Evolutionary conservation across 2,113 vertebrate genomes (phyloP).

Genomic region (Lycaon pictus): DNA sequence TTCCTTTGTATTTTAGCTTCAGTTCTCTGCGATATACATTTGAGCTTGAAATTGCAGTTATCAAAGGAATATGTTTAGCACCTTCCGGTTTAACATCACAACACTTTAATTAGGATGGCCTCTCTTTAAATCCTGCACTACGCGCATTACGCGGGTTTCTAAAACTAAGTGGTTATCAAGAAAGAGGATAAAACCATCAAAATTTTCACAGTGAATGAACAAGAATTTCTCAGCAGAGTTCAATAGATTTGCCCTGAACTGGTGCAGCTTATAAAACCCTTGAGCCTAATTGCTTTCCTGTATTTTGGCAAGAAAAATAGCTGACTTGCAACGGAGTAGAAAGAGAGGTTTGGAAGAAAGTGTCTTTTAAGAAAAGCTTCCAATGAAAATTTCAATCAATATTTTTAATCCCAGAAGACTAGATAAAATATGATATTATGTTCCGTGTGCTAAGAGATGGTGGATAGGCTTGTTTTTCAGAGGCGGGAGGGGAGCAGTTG

Average conservation of each 20-base stretch:
- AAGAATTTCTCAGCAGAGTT: slow-evolving; percentile 77
- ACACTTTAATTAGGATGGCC: slow-evolving; percentile 74
- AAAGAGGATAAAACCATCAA: slow-evolving; percentile 76
- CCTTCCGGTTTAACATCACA: slow-evolving; percentile 60
- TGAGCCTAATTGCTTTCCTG: slow-evolving; percentile 75
- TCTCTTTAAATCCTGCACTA: slow-evolving; percentile 62
- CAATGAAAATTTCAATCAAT: slow-evolving; percentile 79
- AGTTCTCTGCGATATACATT: background rate
- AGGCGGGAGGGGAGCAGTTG: background rate
- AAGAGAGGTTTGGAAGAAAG: slow-evolving; percentile 73
- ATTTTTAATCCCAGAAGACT: slow-evolving; percentile 71
- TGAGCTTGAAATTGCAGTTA: slow-evolving; percentile 49
- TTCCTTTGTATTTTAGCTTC: slow-evolving; percentile 42
- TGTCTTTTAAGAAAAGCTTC: slow-evolving; percentile 78
- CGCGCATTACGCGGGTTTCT: slow-evolving; percentile 40
- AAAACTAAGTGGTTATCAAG: slow-evolving; percentile 78
- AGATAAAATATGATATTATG: slow-evolving; percentile 76
- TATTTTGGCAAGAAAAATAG: slow-evolving; percentile 77
- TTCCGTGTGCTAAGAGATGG: slow-evolving; percentile 40
- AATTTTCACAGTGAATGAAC: slow-evolving; percentile 76
- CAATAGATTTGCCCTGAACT: slow-evolving; percentile 66
- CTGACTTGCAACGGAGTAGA: slow-evolving; percentile 43
- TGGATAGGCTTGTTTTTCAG: background rate
- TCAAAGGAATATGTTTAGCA: slow-evolving; percentile 67
- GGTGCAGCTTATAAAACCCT: slow-evolving; percentile 69